Conservation (phyloP, 2,797 vertebrate species). For the Enteromius mattozi region DNA sequence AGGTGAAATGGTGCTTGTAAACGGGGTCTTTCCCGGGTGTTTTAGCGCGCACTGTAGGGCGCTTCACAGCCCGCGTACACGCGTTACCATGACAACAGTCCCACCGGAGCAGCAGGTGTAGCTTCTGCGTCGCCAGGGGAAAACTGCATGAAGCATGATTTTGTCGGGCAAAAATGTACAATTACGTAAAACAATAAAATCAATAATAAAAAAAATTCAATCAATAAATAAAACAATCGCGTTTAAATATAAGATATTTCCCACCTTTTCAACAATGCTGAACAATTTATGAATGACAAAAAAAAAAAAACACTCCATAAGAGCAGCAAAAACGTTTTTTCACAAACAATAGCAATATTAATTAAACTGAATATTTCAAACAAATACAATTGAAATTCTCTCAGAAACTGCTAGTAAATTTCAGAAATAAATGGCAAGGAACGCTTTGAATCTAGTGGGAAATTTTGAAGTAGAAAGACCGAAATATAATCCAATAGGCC, state of each 20-base stretch:
- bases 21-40: constrained; percentile 51
- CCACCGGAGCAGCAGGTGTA: constrained; percentile 15
- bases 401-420: too few relatives aligned
- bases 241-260: neutral
- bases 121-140: neutral
- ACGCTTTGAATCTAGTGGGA: too few relatives aligned
- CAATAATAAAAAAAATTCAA: too few relatives aligned
- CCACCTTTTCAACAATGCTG: neutral
- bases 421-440: too few relatives aligned
- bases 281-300: neutral
- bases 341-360: neutral
- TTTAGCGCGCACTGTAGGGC: constrained; percentile 52
- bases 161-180: neutral
- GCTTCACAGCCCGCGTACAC: neutral
- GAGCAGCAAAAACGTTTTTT: neutral
- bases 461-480: too few relatives aligned
- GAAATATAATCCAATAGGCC: too few relatives aligned
- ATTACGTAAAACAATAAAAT: too few relatives aligned
- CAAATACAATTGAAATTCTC: neutral
- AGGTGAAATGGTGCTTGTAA: constrained; percentile 12
- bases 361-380: too few relatives aligned
- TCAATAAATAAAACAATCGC: too few relatives aligned
- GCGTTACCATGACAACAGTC: constrained; percentile 44
- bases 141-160: neutral
- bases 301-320: neutral